Evolutionary conservation across 1,140 invertebrate genomes (phyloP), one percentile per base, ranked within the genome.

Genomic region (Rhyacophila brunnea): DNA sequence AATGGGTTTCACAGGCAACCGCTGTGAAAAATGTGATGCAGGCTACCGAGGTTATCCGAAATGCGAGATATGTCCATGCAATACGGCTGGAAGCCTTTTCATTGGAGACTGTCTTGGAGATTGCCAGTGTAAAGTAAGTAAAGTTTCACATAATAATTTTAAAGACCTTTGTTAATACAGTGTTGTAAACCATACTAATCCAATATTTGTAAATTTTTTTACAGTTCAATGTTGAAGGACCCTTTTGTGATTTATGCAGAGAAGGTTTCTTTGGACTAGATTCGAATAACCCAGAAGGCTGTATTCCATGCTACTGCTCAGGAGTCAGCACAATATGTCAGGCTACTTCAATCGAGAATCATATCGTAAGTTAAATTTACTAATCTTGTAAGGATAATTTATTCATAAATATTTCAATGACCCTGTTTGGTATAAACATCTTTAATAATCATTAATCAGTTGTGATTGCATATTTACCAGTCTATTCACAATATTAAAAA

Each of bases 251-350:
- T 40, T 74, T 77, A 11, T 99, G 96, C 72, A 89, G 89, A 51
- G 67, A 82, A 0, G 96, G 95, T 1, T 89, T 86, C 74, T 99
- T 91, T 72, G 88, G 91, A 38, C 77, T 99, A 50, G 83, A 85
- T 20, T 75, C 72, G 14, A 79, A 84, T 0, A 90, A 96, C 72
- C 77, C 85, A 0, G 81, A 88, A 13, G 96, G 96, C 2, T 99
- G 97, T 70, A 75, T 85, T 0, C 73, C 84, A 7, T 99, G 96
- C 74, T 96, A 91, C 78, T 99, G 96, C 75, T 98, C 95, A 17
- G 94, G 92, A 20, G 81, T 94, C 3, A 88, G 87, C 1, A 77
- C 80, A 15, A 72, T 81, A 14, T 99, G 96, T 68, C 74, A 79
- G 49, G 80, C 83, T 36, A 82, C 84, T 17, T 79, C 74, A 60